Base-by-base conservation (phyloP, 2,888 invertebrate species). In the Zaprionus lineosus region DNA sequence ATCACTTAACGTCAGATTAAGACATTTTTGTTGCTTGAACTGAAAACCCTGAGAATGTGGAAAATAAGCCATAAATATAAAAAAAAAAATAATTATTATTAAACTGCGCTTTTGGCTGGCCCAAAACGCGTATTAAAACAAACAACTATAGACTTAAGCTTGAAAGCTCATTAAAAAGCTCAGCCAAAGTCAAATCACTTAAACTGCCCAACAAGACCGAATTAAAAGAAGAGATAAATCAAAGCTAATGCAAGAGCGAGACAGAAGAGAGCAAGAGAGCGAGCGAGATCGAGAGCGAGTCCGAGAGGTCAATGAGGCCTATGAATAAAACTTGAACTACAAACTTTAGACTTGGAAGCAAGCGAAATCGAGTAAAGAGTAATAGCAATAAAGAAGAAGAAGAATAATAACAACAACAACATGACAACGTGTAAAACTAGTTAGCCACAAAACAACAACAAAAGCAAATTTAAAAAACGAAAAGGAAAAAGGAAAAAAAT, bases 221-320 rank as follows among this genome's bases (percentile, higher is more conserved):
- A 56, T 11, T 11, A 24, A n/a, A 44, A 6, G 24, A 12, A 37
- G 19, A 24, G 40, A 18, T 2, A 8, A n/a, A 14, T 7, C 6
- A 28, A 11, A 19, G 3, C 8, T 18, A 37, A 14, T 5, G 11
- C n/a, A 26, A 0, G 21, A 18, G 5, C 0, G 14, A 9, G 24
- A 7, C 11, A 18, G 14, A 11, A 9, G 34, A 15, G 33, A 4
- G 39, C n/a, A 8, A 15, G 37, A 0, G 36, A 19, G 34, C 3
- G 58, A 34, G 58, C 37, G 50, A 41, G 65, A 74, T n/a, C n/a
- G n/a, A n/a, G n/a, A n/a, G n/a, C n/a, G n/a, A n/a, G n/a, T n/a
- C n/a, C n/a, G n/a, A n/a, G n/a, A 72, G 74, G 74, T 72, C 75
- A 78, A 60, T 62, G 52, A 33, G 65, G 82, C 78, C 78, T 74